phyloP scores from a whole-genome alignment of 2,113 vertebrate genomes.

The Thryonomys swinderianus region DNA sequence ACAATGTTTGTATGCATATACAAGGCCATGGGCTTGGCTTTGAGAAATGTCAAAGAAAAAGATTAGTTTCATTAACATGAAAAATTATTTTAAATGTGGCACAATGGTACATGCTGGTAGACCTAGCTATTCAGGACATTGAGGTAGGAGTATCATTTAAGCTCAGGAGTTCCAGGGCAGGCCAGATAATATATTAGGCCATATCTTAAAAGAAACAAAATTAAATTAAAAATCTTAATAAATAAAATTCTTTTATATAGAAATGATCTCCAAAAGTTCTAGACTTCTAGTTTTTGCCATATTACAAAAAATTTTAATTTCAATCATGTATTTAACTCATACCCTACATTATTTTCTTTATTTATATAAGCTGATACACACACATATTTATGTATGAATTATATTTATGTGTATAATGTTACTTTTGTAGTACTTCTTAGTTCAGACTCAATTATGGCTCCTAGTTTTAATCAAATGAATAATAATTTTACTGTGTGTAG shows the following conservation, averaged over 20 bases:
- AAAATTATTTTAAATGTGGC: neutral
- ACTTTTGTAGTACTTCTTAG: neutral
- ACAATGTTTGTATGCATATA: neutral
- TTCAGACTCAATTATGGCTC: neutral
- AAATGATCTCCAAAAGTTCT: neutral
- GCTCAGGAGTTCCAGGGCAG: neutral
- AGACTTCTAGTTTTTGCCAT: neutral
- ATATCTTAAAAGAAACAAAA: neutral
- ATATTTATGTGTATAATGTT: neutral
- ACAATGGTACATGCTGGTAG: neutral
- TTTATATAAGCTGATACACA: neutral
- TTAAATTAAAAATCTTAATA: neutral
- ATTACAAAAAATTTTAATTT: neutral
- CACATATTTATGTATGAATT: neutral
- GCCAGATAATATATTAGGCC: neutral
- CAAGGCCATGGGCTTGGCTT: neutral
- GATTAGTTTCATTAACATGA: conserved; percentile 16
- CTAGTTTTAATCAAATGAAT: neutral
- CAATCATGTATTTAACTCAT: neutral
- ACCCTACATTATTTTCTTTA: neutral
- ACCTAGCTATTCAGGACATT: neutral
- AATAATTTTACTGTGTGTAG: neutral
- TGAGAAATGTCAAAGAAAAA: neutral
- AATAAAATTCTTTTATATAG: neutral
- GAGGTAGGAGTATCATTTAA: neutral